Conservation (phyloP, 2,113 vertebrate genomes). For the Brachypodius melanocephalos region DNA sequence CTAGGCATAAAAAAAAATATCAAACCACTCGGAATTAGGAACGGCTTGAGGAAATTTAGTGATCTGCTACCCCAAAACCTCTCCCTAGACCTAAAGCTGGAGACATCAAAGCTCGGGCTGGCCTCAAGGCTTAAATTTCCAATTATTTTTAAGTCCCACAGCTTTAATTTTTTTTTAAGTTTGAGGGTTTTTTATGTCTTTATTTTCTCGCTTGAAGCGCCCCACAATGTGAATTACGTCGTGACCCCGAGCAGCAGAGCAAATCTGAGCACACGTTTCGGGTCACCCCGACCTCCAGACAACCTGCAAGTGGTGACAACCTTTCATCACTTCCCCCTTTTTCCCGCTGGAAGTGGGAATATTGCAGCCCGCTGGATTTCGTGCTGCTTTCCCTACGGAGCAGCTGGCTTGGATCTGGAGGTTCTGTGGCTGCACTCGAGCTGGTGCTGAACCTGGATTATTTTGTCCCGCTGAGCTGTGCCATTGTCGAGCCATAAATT, state of each 20-base stretch:
- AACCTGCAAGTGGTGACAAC: background rate
- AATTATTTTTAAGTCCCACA: background rate
- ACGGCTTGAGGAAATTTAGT: background rate
- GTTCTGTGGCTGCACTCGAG: background rate
- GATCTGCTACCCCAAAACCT: background rate
- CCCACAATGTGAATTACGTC: background rate
- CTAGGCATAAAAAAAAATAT: background rate
- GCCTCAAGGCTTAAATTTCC: background rate
- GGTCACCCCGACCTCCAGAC: background rate
- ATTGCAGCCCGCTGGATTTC: background rate
- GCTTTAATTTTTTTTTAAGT: background rate
- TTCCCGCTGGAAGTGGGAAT: background rate
- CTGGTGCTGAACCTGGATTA: background rate
- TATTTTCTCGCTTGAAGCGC: background rate
- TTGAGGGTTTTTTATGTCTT: background rate
- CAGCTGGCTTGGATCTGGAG: background rate
- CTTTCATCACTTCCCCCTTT: background rate
- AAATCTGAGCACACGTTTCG: background rate
- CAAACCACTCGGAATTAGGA: background rate
- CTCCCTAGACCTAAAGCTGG: background rate
- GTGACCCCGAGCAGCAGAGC: background rate
- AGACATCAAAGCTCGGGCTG: background rate
- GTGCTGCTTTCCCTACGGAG: background rate
- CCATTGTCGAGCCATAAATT: background rate
- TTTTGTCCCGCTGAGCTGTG: background rate